These are phyloP conservation scores for Pseudococcus jackbeardsleyi DNA, from an alignment of 2,888 invertebrate genomes.

Conservation along the genomic window DNA sequence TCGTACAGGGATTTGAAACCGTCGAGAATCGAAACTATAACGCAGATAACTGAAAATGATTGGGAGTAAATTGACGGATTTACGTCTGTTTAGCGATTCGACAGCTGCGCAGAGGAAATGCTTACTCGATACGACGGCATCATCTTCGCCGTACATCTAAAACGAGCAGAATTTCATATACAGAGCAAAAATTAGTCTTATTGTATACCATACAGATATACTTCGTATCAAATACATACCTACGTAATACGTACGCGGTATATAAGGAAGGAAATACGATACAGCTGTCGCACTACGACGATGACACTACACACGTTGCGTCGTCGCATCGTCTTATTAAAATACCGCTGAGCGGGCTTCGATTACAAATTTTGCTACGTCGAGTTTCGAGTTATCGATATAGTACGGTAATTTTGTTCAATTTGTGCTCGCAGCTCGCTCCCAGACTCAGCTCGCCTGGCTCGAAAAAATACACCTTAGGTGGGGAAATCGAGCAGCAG, in stretches of 20 bases:
- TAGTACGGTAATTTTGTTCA: background rate
- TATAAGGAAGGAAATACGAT: slow-evolving; percentile 1
- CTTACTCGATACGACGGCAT: background rate
- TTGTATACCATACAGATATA: background rate
- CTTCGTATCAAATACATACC: background rate
- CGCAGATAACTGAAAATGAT: background rate
- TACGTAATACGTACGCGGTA: too few species aligned
- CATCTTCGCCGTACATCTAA: background rate
- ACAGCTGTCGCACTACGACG: background rate
- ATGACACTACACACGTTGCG: background rate
- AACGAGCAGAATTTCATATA: background rate
- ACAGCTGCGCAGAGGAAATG: background rate
- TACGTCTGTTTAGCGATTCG: background rate
- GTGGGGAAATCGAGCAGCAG: background rate
- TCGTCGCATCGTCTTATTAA: background rate
- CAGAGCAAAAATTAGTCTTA: background rate
- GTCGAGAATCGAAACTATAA: background rate
- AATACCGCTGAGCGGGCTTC: slow-evolving; percentile 19
- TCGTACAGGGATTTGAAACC: background rate
- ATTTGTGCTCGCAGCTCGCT: background rate
- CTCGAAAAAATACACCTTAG: background rate
- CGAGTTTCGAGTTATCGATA: background rate
- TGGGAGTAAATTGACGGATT: slow-evolving; percentile 5
- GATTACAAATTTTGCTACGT: background rate
- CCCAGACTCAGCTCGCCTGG: background rate